Percentiles rank a stretch among this genome's conserved stretches.
phyloP scores from a whole-genome alignment of 1,140 invertebrate species.

The Conopomorpha cramerella region DNA sequence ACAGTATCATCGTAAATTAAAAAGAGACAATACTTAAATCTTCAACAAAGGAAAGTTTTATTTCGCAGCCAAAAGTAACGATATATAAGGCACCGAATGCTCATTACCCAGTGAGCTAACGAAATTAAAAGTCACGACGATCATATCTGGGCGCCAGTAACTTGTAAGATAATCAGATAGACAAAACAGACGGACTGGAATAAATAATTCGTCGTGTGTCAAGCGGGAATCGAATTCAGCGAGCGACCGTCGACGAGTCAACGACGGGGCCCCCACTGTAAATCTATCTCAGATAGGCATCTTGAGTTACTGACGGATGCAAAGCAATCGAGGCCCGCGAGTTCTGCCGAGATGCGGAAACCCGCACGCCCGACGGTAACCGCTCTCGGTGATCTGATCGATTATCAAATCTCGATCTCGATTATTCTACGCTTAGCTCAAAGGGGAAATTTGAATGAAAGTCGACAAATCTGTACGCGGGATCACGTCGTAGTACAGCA shows the following conservation, averaged over 20 bases:
- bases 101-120: neutral
- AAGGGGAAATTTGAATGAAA: constrained; percentile 12
- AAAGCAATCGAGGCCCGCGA: constrained; percentile 25
- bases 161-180: no score
- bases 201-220: constrained; percentile 34
- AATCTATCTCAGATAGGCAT: constrained; percentile 54
- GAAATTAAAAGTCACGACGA: constrained; percentile 15
- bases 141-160: constrained; percentile 26
- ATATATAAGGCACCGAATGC: constrained; percentile 1
- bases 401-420: constrained; percentile 19
- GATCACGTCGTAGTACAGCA: neutral
- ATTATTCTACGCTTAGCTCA: constrained; percentile 21
- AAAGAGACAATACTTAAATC: no score
- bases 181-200: no score
- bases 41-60: no score
- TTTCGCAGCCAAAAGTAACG: constrained; percentile 11
- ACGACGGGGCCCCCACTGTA: no score
- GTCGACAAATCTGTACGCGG: constrained; percentile 5
- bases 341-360: constrained; percentile 31
- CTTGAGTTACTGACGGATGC: constrained; percentile 54
- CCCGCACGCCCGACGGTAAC: constrained; percentile 17
- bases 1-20: no score
- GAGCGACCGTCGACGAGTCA: no score
- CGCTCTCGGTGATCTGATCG: constrained; percentile 15
- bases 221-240: constrained; percentile 28